phyloP scores from a whole-genome alignment of 2,888 invertebrate genomes.

The Galeopsomyia nigrocyanea region DNA sequence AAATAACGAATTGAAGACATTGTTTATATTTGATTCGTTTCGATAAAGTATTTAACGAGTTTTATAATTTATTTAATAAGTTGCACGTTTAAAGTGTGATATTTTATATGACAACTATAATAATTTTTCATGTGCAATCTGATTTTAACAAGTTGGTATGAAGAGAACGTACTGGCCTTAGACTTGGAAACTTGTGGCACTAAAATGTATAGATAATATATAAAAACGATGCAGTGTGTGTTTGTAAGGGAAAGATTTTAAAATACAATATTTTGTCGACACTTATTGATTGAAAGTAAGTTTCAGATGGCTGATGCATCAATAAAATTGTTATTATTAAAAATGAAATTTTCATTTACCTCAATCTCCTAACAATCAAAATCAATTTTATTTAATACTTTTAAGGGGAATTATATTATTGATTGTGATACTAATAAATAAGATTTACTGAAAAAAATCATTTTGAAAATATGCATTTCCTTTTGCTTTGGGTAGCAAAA shows the following conservation, averaged over 20 bases:
- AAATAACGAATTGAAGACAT: conserved; percentile 14
- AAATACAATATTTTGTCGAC: conserved; percentile 44
- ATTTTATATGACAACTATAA: conserved; percentile 26
- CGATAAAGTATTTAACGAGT: conserved; percentile 40
- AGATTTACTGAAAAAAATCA: too few relatives aligned
- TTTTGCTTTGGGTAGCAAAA: too few relatives aligned
- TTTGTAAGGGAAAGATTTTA: conserved; percentile 20
- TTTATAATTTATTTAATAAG: conserved; percentile 43
- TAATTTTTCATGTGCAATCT: conserved; percentile 44
- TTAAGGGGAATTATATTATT: too few relatives aligned
- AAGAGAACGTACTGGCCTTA: conserved; percentile 40
- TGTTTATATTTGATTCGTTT: conserved; percentile 38
- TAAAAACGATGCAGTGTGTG: conserved; percentile 18
- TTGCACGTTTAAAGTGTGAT: conserved; percentile 26
- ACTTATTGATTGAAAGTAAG: conserved; percentile 44
- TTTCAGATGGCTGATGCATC: conserved; percentile 46
- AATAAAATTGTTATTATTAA: conserved; percentile 47
- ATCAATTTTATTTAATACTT: too few relatives aligned
- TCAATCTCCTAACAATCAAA: neutral
- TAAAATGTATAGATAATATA: conserved; percentile 38
- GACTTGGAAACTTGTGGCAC: conserved; percentile 36
- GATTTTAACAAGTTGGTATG: conserved; percentile 32
- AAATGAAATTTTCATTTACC: neutral
- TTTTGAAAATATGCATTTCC: too few relatives aligned
- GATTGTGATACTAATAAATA: too few relatives aligned